These are phyloP conservation scores for Nebria ingens DNA, from an alignment of 1,140 invertebrate species.

Conservation along the genomic window DNA sequence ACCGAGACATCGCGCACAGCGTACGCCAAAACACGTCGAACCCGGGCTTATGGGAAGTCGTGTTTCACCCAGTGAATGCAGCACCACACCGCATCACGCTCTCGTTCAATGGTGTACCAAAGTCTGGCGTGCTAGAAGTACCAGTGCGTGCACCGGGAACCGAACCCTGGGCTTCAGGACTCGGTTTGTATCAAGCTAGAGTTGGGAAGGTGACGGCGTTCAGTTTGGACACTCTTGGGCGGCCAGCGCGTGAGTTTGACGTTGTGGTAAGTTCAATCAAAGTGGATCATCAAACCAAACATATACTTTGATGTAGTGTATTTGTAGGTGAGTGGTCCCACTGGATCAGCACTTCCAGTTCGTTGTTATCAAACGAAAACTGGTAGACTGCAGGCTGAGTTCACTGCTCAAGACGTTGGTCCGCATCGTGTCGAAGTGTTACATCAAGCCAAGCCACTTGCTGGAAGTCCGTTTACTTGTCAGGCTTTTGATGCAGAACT, in stretches of 20 bases:
- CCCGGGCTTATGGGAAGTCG: slow-evolving; percentile 63
- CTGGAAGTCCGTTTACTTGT: slow-evolving; percentile 93
- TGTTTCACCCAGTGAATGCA: slow-evolving; percentile 72
- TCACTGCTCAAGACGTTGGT: slow-evolving; percentile 68
- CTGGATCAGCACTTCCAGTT: slow-evolving; percentile 82
- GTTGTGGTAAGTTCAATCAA: slow-evolving; percentile 76
- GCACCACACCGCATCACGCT: slow-evolving; percentile 74
- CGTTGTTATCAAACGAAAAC: slow-evolving; percentile 93
- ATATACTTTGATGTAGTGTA: too few species aligned
- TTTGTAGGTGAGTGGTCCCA: slow-evolving; percentile 65
- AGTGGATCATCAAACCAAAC: not conserved
- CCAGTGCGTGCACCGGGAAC: slow-evolving; percentile 60
- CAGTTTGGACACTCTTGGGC: slow-evolving; percentile 77
- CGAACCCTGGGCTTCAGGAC: slow-evolving; percentile 32
- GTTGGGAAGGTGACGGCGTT: slow-evolving; percentile 73
- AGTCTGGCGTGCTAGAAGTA: slow-evolving; percentile 29
- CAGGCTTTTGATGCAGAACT: slow-evolving; percentile 79
- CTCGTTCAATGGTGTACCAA: slow-evolving; percentile 63
- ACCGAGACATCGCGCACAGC: slow-evolving; percentile 67
- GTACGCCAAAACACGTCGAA: slow-evolving; percentile 56
- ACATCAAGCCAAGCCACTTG: slow-evolving; percentile 79
- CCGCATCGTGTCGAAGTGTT: slow-evolving; percentile 70
- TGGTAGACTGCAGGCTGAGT: slow-evolving; percentile 84
- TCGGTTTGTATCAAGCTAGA: slow-evolving; percentile 70
- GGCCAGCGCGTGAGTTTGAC: slow-evolving; percentile 80